Evolutionary conservation across 2,113 vertebrate genomes (phyloP).

Genomic region (Galemys pyrenaicus): DNA sequence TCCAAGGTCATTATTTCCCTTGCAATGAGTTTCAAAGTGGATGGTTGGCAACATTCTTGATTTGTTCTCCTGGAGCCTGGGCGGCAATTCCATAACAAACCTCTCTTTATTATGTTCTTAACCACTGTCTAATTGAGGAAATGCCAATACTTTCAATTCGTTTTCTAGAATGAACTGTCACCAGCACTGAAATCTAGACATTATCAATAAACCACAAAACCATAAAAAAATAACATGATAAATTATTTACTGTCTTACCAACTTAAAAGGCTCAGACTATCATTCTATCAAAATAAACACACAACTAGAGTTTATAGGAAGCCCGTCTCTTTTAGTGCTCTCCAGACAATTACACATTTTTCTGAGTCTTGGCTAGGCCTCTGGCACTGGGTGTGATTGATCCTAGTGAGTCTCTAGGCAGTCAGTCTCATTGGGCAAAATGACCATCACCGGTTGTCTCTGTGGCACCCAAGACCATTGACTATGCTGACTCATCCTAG

Average conservation of each 20-base stretch:
- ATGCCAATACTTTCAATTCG: conserved; percentile 62
- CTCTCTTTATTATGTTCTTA: conserved; percentile 52
- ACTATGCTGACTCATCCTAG: background rate
- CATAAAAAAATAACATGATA: conserved; percentile 62
- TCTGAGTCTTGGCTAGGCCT: background rate
- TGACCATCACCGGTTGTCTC: background rate
- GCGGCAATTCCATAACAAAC: conserved; percentile 38
- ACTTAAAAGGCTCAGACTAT: conserved; percentile 54
- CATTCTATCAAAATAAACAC: conserved; percentile 63
- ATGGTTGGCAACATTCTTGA: conserved; percentile 33
- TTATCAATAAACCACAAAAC: conserved; percentile 68
- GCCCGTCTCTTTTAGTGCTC: background rate
- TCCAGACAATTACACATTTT: background rate
- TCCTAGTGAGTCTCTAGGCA: background rate
- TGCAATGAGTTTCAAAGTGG: background rate
- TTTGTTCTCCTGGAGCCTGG: conserved; percentile 40
- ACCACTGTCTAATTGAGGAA: conserved; percentile 53
- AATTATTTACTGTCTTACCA: conserved; percentile 69
- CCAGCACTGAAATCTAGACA: conserved; percentile 54
- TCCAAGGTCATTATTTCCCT: background rate
- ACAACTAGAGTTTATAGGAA: conserved; percentile 36
- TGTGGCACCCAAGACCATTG: background rate
- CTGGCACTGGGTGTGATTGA: background rate
- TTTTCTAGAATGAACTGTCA: conserved; percentile 68
- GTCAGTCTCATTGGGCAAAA: background rate